Evolutionary conservation across 2,113 vertebrate genomes (phyloP).

Genomic region (Montifringilla adamsi): DNA sequence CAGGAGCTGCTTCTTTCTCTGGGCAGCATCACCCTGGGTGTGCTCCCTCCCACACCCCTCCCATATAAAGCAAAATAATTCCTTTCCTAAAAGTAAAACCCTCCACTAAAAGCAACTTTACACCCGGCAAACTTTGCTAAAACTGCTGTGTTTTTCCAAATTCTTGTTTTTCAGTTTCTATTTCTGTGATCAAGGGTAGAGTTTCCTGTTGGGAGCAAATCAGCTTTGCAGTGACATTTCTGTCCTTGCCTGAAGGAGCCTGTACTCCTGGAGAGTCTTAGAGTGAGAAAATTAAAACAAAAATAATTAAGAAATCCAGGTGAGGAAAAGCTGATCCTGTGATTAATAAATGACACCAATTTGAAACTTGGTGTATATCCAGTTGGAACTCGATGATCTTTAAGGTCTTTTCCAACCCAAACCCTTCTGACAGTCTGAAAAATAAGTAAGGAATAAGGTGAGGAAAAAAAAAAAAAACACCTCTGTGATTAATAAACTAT

Average conservation of each 20-base stretch:
- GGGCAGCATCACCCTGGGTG: background rate
- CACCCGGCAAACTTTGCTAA: background rate
- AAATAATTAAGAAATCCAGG: background rate
- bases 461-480: rapidly evolving
- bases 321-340: background rate
- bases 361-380: background rate
- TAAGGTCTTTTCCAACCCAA: background rate
- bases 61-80: rapidly evolving
- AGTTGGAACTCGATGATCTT: background rate
- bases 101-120: background rate
- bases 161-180: background rate
- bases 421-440: background rate
- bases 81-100: background rate
- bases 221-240: background rate
- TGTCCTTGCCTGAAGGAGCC: background rate
- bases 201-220: background rate
- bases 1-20: background rate
- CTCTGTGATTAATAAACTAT: background rate
- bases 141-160: background rate
- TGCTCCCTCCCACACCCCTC: background rate
- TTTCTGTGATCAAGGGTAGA: background rate
- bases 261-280: background rate
- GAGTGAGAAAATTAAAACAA: background rate
- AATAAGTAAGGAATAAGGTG: background rate
- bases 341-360: background rate